Percentiles rank a stretch among this genome's conserved stretches.
These are phyloP conservation scores for Temnothorax nylanderi DNA, from an alignment of 1,140 invertebrate genomes.

Conservation along the genomic window DNA sequence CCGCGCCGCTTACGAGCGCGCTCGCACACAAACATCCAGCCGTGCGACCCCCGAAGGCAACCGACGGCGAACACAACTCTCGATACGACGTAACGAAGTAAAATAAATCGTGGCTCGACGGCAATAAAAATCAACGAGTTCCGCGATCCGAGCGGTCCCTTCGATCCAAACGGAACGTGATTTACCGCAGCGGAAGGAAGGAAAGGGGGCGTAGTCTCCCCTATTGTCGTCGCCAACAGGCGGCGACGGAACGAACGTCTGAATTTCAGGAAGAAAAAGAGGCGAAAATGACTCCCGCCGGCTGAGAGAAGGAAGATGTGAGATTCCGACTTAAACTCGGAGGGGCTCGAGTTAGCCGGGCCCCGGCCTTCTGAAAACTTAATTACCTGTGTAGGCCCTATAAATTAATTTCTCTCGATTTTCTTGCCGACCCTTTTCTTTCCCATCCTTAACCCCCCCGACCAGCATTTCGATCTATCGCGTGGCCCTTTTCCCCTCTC, in stretches of 20 bases:
- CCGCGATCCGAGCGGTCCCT: constrained; percentile 58
- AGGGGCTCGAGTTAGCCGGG: constrained; percentile 73
- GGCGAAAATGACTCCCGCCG: constrained; percentile 61
- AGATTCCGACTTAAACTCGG: constrained; percentile 40
- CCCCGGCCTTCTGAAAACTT: constrained; percentile 83
- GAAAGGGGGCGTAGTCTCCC: constrained; percentile 40
- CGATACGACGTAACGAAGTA: constrained; percentile 73
- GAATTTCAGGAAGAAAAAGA: constrained; percentile 31
- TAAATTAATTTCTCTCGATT: constrained; percentile 85
- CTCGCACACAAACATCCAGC: background rate
- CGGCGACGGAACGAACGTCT: constrained; percentile 53
- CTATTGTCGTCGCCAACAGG: constrained; percentile 35
- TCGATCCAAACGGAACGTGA: constrained; percentile 64
- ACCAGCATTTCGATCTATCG: constrained; percentile 54
- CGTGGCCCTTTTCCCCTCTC: constrained; percentile 49
- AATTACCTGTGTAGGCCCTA: constrained; percentile 85
- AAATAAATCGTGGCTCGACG: constrained; percentile 69
- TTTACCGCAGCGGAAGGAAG: constrained; percentile 63
- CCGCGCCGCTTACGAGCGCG: background rate
- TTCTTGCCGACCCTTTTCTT: constrained; percentile 69
- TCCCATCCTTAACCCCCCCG: constrained; percentile 42
- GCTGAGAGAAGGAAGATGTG: constrained; percentile 49
- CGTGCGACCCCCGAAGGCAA: constrained; percentile 35
- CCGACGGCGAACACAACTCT: constrained; percentile 52
- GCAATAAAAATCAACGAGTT: constrained; percentile 69